phyloP scores from a whole-genome alignment of 2,888 invertebrate species.

The Geotrupes spiniger region DNA sequence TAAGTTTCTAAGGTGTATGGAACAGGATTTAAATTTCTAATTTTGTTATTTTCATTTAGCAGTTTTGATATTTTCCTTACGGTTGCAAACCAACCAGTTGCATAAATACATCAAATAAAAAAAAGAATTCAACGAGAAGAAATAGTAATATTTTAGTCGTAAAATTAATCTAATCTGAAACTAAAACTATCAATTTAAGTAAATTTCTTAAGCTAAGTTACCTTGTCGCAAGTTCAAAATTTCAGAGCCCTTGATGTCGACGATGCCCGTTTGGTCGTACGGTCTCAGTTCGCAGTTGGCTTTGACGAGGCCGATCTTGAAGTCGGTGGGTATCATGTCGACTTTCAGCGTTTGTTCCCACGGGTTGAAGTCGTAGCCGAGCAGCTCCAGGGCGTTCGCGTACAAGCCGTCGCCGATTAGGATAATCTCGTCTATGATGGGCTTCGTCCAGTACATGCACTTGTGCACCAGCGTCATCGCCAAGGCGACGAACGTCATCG shows the following conservation, averaged over 20 bases:
- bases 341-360: constrained; percentile 57
- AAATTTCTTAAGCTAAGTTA: constrained; percentile 27
- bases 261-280: constrained; percentile 50
- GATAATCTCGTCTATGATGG: constrained; percentile 58
- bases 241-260: constrained; percentile 52
- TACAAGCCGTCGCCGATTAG: constrained; percentile 54
- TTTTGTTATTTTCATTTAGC: no score
- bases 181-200: no score
- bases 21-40: no score
- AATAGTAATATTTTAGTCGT: no score
- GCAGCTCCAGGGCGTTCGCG: constrained; percentile 50
- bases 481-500: constrained; percentile 56
- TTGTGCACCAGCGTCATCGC: constrained; percentile 60
- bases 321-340: constrained; percentile 46
- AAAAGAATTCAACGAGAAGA: no score
- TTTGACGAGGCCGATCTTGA: constrained; percentile 49
- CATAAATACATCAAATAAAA: no score
- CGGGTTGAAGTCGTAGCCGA: constrained; percentile 56
- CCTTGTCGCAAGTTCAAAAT: constrained; percentile 48
- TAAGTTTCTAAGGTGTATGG: no score
- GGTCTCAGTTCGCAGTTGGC: constrained; percentile 50
- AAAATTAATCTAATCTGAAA: no score
- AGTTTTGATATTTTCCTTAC: no score
- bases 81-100: no score
- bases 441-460: constrained; percentile 58